Percentiles rank a stretch among this genome's conserved stretches.
Conservation (phyloP, 2,797 vertebrate genomes). For the Spinibarbus caldwelli region DNA sequence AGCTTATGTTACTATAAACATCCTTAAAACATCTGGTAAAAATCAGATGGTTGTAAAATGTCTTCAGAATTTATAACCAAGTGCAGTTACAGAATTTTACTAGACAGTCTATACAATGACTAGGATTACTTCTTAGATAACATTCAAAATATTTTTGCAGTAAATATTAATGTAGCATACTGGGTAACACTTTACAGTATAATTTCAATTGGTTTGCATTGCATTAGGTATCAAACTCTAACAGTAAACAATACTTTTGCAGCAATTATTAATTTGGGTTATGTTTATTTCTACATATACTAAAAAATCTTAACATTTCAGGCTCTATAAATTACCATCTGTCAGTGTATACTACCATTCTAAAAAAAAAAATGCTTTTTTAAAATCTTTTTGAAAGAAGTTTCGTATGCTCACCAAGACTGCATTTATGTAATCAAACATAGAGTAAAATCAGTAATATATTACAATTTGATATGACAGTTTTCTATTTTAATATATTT, state of each 20-base stretch:
- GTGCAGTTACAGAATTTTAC: constrained; percentile 19
- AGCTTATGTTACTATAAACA: constrained; percentile 25
- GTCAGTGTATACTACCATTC: too few relatives aligned
- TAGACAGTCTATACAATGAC: background rate
- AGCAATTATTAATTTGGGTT: background rate
- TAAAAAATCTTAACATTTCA: too few relatives aligned
- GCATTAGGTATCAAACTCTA: background rate
- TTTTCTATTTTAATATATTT: too few relatives aligned
- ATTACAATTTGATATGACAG: too few relatives aligned
- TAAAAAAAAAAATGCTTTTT: too few relatives aligned
- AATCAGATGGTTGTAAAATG: constrained; percentile 33
- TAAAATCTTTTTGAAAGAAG: too few relatives aligned
- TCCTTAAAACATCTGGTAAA: constrained; percentile 40
- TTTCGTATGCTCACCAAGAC: too few relatives aligned
- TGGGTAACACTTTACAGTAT: background rate
- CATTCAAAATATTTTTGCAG: background rate
- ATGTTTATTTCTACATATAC: background rate
- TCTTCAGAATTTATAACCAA: constrained; percentile 35
- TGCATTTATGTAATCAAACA: too few relatives aligned
- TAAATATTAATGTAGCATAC: background rate
- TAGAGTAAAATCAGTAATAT: too few relatives aligned
- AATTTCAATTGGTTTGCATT: background rate
- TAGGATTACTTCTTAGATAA: constrained; percentile 26
- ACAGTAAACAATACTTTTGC: background rate
- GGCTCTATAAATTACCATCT: too few relatives aligned